Evolutionary conservation across 2,113 vertebrate genomes (phyloP).

Genomic region (Variabilichromis moorii): DNA sequence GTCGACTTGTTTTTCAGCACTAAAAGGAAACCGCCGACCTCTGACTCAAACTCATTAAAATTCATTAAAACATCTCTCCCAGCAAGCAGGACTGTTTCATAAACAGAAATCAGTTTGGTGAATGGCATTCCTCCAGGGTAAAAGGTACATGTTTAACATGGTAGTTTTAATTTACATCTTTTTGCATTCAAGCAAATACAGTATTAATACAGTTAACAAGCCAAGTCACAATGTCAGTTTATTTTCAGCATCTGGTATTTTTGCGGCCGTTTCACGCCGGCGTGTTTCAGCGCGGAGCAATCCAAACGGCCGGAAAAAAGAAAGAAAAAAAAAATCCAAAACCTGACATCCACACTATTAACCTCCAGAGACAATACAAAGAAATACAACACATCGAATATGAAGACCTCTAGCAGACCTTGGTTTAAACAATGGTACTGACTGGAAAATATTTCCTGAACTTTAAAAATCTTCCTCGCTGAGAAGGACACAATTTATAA

Average conservation of each 20-base stretch:
- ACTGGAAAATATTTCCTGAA: conserved; percentile 57
- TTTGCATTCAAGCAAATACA: conserved; percentile 71
- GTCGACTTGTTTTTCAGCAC: conserved; percentile 75
- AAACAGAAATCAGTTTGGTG: conserved; percentile 53
- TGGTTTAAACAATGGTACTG: conserved; percentile 92
- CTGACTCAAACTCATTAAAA: conserved; percentile 36
- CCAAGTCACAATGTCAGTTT: conserved; percentile 61
- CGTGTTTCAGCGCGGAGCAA: conserved; percentile 10
- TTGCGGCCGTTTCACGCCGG: conserved; percentile 30
- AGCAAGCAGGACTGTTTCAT: conserved; percentile 53
- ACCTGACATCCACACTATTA: conserved; percentile 28
- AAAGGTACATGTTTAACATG: conserved; percentile 71
- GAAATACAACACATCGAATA: conserved; percentile 63
- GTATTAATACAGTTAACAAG: conserved; percentile 65
- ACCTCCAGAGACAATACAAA: conserved; percentile 51
- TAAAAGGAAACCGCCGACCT: conserved; percentile 66
- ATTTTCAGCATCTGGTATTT: conserved; percentile 54
- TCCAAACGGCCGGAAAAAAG: neutral
- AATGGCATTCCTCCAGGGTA: conserved; percentile 66
- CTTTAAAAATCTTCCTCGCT: conserved; percentile 29
- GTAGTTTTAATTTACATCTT: conserved; percentile 66
- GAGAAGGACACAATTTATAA: neutral
- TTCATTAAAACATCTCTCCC: conserved; percentile 52
- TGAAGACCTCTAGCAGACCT: conserved; percentile 57
- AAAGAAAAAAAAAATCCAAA: neutral